Conservation (phyloP, 1,140 invertebrate species). For the Drosophila willistoni region DNA sequence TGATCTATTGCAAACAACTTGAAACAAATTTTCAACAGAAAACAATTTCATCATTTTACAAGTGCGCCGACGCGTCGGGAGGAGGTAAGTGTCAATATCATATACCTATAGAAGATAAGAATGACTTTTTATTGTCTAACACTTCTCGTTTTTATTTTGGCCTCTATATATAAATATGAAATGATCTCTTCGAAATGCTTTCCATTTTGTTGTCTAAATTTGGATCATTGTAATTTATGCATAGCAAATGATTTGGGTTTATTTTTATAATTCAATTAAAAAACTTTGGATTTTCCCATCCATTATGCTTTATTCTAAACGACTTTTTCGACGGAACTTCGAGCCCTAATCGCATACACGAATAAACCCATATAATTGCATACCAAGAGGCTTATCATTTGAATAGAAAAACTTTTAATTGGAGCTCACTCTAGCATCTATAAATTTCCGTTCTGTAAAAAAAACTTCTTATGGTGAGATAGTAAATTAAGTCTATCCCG, state of each 20-base stretch:
- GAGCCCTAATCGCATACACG: too few species aligned
- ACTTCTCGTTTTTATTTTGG: neutral
- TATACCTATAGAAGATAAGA: slow-evolving; percentile 5
- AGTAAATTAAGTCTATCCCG: too few species aligned
- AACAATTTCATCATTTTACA: slow-evolving; percentile 23
- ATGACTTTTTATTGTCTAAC: neutral
- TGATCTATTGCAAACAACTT: slow-evolving; percentile 28
- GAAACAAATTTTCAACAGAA: slow-evolving; percentile 20
- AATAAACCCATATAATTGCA: too few species aligned
- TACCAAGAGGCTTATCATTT: too few species aligned
- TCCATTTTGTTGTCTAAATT: neutral
- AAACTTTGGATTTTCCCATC: too few species aligned
- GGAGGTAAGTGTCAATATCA: slow-evolving; percentile 32
- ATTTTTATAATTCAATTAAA: neutral
- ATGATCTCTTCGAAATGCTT: neutral
- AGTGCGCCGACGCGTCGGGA: neutral
- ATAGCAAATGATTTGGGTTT: neutral
- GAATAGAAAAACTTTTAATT: too few species aligned
- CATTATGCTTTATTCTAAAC: too few species aligned
- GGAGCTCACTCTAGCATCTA: too few species aligned
- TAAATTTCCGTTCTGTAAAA: too few species aligned
- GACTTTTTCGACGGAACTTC: too few species aligned
- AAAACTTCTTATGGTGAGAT: too few species aligned
- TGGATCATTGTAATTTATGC: slow-evolving; percentile 10
- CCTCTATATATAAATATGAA: too few species aligned